Percentiles rank a stretch among this genome's conserved stretches.
Evolutionary conservation across 2,888 invertebrate species (phyloP).

Genomic region (Selenia dentaria): DNA sequence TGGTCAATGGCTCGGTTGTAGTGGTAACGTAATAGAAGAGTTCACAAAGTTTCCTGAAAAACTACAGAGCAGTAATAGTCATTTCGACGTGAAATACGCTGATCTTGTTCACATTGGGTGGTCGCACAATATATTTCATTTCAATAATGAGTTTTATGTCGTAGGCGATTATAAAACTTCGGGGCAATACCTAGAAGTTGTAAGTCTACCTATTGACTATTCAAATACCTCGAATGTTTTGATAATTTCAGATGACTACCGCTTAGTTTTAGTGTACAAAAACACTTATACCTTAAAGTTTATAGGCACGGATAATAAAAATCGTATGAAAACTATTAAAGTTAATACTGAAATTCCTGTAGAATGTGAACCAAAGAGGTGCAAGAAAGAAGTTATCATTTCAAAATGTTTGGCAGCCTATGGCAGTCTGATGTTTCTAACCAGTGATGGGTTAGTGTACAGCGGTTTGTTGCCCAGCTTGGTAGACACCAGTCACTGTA

Average conservation of each 20-base stretch:
- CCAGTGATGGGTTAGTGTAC: slow-evolving; percentile 74
- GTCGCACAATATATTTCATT: slow-evolving; percentile 69
- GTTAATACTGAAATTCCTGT: slow-evolving; percentile 48
- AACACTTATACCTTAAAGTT: slow-evolving; percentile 49
- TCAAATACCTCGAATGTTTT: slow-evolving; percentile 32
- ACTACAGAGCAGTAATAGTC: slow-evolving; percentile 15
- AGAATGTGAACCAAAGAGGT: slow-evolving; percentile 41
- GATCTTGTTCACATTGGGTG: slow-evolving; percentile 57
- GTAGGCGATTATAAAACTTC: slow-evolving; percentile 59
- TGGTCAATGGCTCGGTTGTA: slow-evolving; percentile 63
- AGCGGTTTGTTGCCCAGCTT: slow-evolving; percentile 84
- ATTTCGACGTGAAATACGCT: slow-evolving; percentile 35
- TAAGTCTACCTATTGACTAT: slow-evolving; percentile 51
- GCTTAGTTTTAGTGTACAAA: slow-evolving; percentile 48
- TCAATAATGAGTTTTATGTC: slow-evolving; percentile 49
- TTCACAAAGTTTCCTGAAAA: slow-evolving; percentile 43
- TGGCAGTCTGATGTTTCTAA: slow-evolving; percentile 56
- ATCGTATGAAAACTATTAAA: slow-evolving; percentile 45
- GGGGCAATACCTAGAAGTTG: slow-evolving; percentile 42
- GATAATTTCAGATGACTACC: slow-evolving; percentile 64
- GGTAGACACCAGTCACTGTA: slow-evolving; percentile 80
- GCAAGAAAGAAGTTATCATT: slow-evolving; percentile 41
- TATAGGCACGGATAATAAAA: slow-evolving; percentile 47
- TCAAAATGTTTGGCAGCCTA: slow-evolving; percentile 49
- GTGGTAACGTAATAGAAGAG: slow-evolving; percentile 42